phyloP scores from a whole-genome alignment of 2,113 vertebrate species.

The Notiomystis cincta region DNA sequence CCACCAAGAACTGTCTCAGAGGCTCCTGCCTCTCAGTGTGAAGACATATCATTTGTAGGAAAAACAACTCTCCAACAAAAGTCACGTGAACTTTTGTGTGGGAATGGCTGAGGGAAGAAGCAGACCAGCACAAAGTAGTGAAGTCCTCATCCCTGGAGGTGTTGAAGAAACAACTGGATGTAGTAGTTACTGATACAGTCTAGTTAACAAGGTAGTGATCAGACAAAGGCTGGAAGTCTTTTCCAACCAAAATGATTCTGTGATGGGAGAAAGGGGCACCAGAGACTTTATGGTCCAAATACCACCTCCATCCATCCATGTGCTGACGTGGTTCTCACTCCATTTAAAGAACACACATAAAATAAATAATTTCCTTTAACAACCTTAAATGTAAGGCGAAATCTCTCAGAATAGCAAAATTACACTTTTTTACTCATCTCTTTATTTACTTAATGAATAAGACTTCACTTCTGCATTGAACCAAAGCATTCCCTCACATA shows the following conservation, averaged over 20 bases:
- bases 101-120: neutral
- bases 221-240: neutral
- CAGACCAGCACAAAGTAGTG: neutral
- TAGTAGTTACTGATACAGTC: neutral
- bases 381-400: neutral
- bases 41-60: neutral
- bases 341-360: neutral
- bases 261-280: neutral
- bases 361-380: neutral
- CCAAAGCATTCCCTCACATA: neutral
- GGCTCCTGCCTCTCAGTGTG: neutral
- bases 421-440: neutral
- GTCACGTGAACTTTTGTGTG: rapidly evolving
- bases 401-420: neutral
- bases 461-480: neutral
- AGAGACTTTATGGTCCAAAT: rapidly evolving
- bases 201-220: neutral
- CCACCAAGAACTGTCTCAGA: neutral
- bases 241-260: neutral
- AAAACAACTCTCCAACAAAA: neutral
- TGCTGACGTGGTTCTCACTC: neutral
- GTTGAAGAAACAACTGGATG: neutral
- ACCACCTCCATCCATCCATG: neutral
- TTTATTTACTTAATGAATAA: neutral
- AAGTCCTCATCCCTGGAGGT: neutral